Conservation (phyloP, 2,113 vertebrate genomes). For the Ceyx melanurus region DNA sequence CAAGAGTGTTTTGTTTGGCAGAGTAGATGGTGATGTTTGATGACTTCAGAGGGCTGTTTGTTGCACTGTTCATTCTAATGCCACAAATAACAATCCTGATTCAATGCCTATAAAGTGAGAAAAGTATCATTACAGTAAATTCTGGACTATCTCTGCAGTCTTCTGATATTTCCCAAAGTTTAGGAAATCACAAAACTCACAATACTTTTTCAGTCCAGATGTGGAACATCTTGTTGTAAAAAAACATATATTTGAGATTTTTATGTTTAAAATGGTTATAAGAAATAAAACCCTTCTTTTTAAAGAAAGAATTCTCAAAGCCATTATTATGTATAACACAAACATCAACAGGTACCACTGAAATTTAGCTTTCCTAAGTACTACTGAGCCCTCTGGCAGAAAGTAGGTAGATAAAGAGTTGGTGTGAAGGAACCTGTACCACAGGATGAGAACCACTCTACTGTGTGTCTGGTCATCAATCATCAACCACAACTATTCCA, state of each 20-base stretch:
- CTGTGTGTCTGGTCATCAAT: fast-evolving
- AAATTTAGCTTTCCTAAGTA: background rate
- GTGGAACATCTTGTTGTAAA: background rate
- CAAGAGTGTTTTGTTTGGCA: background rate
- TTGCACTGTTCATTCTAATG: background rate
- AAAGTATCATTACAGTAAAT: background rate
- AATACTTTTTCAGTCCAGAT: background rate
- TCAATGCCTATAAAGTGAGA: background rate
- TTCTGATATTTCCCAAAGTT: background rate
- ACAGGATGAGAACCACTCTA: background rate
- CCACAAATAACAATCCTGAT: background rate
- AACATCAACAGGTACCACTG: background rate
- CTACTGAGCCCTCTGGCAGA: background rate
- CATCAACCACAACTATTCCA: background rate
- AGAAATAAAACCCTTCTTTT: background rate
- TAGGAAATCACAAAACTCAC: background rate
- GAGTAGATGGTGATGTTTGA: background rate
- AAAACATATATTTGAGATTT: background rate
- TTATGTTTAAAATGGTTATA: background rate
- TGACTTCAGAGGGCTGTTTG: background rate
- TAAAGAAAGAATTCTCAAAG: background rate
- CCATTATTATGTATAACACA: background rate
- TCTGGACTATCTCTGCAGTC: background rate
- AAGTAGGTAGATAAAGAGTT: background rate
- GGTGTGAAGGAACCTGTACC: background rate